Conservation (phyloP, 2,797 vertebrate species). For the Mormyrus hasselquistii region DNA sequence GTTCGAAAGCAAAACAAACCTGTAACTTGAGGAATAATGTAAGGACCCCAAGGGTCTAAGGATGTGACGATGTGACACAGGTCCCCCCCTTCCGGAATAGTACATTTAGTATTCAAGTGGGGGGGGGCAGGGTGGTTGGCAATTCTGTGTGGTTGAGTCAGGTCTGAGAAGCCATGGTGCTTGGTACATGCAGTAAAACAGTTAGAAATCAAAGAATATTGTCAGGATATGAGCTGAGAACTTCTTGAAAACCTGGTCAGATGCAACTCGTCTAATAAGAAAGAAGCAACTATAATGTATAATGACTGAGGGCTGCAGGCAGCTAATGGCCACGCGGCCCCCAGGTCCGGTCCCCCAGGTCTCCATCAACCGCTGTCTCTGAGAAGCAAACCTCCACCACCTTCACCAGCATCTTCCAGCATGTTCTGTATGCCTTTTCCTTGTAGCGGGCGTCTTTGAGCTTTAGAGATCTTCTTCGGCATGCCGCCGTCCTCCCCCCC, state of each 20-base stretch:
- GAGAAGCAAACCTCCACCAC: background rate
- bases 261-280: background rate
- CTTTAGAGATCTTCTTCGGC: background rate
- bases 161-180: background rate
- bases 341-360: background rate
- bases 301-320: background rate
- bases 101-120: background rate
- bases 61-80: background rate
- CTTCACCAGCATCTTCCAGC: background rate
- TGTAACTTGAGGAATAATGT: background rate
- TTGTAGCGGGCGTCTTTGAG: background rate
- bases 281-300: background rate
- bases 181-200: background rate
- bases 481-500: background rate
- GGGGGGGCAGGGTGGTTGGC: background rate
- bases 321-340: background rate
- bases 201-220: background rate
- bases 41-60: background rate
- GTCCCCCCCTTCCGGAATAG: background rate
- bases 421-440: background rate
- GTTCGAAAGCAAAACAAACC: background rate
- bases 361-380: background rate
- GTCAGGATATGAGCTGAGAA: background rate
- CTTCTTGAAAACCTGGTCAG: background rate
- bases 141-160: background rate